These are phyloP conservation scores for Saguinus midas DNA, from an alignment of 2,113 vertebrate species.

Conservation along the genomic window DNA sequence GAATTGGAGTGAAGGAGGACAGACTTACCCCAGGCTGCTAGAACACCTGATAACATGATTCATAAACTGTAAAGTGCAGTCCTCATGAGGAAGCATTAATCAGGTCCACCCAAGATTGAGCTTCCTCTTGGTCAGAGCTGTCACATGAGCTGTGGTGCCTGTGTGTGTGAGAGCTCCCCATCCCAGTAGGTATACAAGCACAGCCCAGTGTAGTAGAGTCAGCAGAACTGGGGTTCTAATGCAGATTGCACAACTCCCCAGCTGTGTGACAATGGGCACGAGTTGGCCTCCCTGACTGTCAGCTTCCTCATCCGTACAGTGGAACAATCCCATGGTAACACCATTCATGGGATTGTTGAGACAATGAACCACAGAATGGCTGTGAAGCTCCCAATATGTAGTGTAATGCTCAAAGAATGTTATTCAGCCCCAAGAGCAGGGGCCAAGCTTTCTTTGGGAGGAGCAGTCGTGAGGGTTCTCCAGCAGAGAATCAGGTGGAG, in stretches of 20 bases:
- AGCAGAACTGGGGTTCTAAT: background rate
- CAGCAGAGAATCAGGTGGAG: background rate
- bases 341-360: fast-evolving
- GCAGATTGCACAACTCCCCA: background rate
- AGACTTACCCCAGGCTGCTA: background rate
- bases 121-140: background rate
- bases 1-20: background rate
- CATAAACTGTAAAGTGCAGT: background rate
- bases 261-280: background rate
- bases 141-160: fast-evolving
- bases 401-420: too few relatives aligned
- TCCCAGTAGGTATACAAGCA: background rate
- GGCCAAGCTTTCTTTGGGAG: background rate
- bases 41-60: background rate
- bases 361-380: background rate
- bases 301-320: background rate
- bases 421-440: background rate
- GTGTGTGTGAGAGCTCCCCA: background rate
- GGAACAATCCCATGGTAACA: background rate
- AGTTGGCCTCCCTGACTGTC: background rate
- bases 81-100: background rate
- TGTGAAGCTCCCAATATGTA: background rate
- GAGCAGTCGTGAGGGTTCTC: background rate
- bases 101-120: background rate
- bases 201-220: background rate